These are phyloP conservation scores for Erebia epiphron DNA, from an alignment of 2,888 invertebrate genomes.

Conservation along the genomic window DNA sequence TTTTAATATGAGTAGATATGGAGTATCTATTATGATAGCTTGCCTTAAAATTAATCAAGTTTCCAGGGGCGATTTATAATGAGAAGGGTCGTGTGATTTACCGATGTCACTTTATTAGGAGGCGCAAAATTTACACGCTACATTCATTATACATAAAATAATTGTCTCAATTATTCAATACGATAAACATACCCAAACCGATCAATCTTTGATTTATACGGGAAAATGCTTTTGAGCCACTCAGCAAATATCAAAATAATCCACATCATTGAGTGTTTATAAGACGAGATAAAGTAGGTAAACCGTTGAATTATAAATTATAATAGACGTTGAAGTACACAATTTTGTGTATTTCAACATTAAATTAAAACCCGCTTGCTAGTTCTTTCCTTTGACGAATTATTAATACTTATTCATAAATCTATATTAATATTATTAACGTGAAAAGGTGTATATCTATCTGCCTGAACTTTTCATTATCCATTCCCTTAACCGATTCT, in stretches of 20 bases:
- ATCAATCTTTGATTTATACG: conserved; percentile 18
- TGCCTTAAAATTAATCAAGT: conserved; percentile 38
- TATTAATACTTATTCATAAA: too few species aligned
- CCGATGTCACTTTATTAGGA: conserved; percentile 39
- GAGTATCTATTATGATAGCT: conserved; percentile 30
- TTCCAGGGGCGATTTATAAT: conserved; percentile 35
- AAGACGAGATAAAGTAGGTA: background rate
- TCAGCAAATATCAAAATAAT: conserved; percentile 2
- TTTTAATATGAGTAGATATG: background rate
- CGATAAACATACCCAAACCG: conserved; percentile 18
- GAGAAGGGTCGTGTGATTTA: conserved; percentile 41
- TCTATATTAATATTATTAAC: too few species aligned
- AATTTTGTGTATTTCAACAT: too few species aligned
- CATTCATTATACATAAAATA: conserved; percentile 23
- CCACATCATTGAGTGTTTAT: conserved; percentile 1
- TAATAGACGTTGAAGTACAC: too few species aligned
- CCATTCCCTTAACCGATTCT: too few species aligned
- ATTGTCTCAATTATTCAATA: conserved; percentile 25
- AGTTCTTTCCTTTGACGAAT: too few species aligned
- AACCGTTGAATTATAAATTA: too few species aligned
- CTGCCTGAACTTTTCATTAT: too few species aligned
- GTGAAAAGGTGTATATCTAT: too few species aligned
- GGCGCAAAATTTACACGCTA: conserved; percentile 17
- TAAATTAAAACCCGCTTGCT: too few species aligned
- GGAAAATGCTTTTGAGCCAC: conserved; percentile 8